A percentile compares a stretch with the other conserved stretches of the same genome.
phyloP scores from a whole-genome alignment of 1,140 invertebrate genomes.

The Stegodyphus mimosarum region DNA sequence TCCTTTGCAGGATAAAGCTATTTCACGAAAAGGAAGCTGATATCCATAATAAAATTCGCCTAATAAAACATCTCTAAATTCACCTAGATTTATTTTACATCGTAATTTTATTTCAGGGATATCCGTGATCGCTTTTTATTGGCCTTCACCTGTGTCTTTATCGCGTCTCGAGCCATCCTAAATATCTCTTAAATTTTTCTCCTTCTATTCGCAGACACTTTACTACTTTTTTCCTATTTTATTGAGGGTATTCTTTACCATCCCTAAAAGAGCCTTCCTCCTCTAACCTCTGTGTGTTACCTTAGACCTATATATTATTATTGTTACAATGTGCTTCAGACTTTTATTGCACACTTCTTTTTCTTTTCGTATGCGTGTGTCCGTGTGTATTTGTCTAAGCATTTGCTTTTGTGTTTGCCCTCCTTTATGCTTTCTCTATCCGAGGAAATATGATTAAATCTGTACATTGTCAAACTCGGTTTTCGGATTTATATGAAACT shows the following conservation, averaged over 20 bases:
- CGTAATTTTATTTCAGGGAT: conserved; percentile 52
- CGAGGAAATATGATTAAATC: too few relatives aligned
- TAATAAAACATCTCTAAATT: conserved; percentile 52
- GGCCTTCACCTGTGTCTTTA: conserved; percentile 55
- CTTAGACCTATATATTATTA: conserved; percentile 47
- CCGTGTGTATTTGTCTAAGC: too few relatives aligned
- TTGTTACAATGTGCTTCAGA: conserved; percentile 40
- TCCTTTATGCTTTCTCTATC: too few relatives aligned
- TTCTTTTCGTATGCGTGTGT: too few relatives aligned
- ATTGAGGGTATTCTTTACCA: conserved; percentile 25
- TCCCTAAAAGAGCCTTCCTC: not conserved
- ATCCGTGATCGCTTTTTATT: conserved; percentile 56
- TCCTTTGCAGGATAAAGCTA: too few relatives aligned
- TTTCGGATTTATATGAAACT: too few relatives aligned
- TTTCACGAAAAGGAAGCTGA: not conserved
- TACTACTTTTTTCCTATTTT: conserved; percentile 53
- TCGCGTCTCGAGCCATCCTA: conserved; percentile 34
- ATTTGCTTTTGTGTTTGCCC: too few relatives aligned
- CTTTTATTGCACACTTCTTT: conserved; percentile 27
- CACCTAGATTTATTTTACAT: conserved; percentile 53
- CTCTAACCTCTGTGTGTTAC: not conserved
- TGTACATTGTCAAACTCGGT: too few relatives aligned
- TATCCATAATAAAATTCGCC: conserved; percentile 52
- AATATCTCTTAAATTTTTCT: conserved; percentile 56
- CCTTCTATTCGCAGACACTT: conserved; percentile 37